phyloP scores from a whole-genome alignment of 2,113 vertebrate species.

The Melierax canorus region DNA sequence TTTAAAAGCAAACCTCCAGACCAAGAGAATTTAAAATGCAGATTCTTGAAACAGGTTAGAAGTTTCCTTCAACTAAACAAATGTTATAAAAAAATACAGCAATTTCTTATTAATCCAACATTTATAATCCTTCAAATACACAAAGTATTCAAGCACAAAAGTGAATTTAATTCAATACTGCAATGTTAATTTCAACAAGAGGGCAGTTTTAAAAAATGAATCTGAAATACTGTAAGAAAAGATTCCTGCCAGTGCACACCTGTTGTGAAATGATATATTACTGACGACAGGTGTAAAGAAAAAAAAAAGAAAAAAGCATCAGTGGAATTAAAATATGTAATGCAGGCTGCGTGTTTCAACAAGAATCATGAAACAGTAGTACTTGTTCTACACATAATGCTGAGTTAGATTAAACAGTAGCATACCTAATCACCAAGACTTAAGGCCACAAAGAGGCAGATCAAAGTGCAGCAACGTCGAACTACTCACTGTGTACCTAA shows the following conservation, averaged over 20 bases:
- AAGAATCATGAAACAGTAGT: slow-evolving; percentile 15
- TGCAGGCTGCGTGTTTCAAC: slow-evolving; percentile 15
- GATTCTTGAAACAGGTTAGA: slow-evolving; percentile 40
- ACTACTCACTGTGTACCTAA: slow-evolving; percentile 1
- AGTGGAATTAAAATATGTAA: slow-evolving; percentile 1
- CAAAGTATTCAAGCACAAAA: background rate
- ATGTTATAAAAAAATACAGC: background rate
- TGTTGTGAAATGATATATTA: background rate
- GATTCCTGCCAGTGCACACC: slow-evolving; percentile 16
- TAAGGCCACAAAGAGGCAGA: slow-evolving; percentile 7
- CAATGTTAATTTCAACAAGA: background rate
- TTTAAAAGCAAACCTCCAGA: slow-evolving; percentile 69
- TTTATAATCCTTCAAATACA: background rate
- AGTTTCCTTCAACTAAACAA: slow-evolving; percentile 51
- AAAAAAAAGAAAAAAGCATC: slow-evolving; percentile 2
- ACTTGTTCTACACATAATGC: slow-evolving; percentile 10
- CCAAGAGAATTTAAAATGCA: slow-evolving; percentile 64
- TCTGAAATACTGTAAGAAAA: background rate
- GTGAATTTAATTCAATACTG: background rate
- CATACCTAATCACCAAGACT: slow-evolving; percentile 8
- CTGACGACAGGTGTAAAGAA: slow-evolving; percentile 54
- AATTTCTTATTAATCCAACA: background rate
- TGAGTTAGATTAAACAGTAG: slow-evolving; percentile 25
- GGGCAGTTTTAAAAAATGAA: background rate
- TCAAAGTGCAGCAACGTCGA: slow-evolving; percentile 30